Evolutionary conservation across 1,140 invertebrate genomes (phyloP), one percentile per base, ranked within the genome.

Genomic region (Pogonognathellus flavescens): DNA sequence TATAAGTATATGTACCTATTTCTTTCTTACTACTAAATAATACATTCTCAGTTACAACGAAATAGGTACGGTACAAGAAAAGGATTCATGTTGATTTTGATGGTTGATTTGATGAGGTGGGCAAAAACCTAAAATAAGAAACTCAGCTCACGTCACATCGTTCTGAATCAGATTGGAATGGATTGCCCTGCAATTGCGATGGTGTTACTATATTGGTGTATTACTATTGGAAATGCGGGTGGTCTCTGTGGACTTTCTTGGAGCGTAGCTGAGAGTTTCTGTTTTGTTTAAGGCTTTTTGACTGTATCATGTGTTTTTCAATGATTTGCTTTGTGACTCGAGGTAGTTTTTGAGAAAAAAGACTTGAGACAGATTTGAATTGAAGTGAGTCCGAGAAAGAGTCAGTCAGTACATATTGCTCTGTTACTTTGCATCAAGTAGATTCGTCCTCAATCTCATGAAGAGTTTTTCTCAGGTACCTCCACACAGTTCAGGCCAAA

Each of bases 51-150:
- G 62, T 66, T 76, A 50, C 70, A 49, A 13, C 53, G n/a, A 76
- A 18, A 49, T 50, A 76, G 3, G 11, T 49, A 41, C 25, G 16
- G 31, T 8, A 41, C 22, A n/a, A 18, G 70, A 49, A 76, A 76
- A 76, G 70, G 70, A 31, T 76, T 76, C 31, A 76, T 76, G 70
- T 76, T 76, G 70, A 76, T 76, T 76, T 76, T 76, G 70, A 76
- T 76, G 70, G 70, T 76, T 76, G 70, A 76, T 76, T 76, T 76
- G 70, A 76, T 76, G 70, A 76, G 70, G 70, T 76, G 70, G 70
- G 25, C 70, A 76, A 76, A 76, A 76, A 76, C 70, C 70, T 76
- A 50, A 76, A 76, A 76, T 41, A 41, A 31, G 11, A 31, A 76
- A 76, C 70, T 49, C 14, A 76, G n/a, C 70, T 50, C 70, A 76